These are phyloP conservation scores for Pteria penguin DNA, from an alignment of 2,888 invertebrate species.

Conservation along the genomic window DNA sequence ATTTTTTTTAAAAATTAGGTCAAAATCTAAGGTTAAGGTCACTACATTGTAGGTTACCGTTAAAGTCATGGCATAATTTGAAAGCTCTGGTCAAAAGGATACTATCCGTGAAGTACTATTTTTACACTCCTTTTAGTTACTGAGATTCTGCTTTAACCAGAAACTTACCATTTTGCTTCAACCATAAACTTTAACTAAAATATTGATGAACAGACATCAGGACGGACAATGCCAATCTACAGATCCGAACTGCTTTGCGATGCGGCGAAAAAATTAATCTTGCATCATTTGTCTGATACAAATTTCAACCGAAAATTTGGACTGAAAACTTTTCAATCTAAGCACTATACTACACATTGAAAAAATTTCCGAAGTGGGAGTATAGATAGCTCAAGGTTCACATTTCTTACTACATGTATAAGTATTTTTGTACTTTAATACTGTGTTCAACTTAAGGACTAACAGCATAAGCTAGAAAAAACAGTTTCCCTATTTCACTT, in stretches of 20 bases:
- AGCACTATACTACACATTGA: too few relatives aligned
- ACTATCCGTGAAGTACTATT: background rate
- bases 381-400: too few relatives aligned
- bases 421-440: too few relatives aligned
- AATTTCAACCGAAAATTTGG: too few relatives aligned
- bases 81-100: background rate
- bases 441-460: too few relatives aligned
- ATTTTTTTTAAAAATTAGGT: background rate
- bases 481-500: too few relatives aligned
- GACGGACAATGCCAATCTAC: background rate
- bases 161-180: background rate
- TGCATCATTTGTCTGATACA: too few relatives aligned
- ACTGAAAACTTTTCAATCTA: too few relatives aligned
- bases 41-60: background rate
- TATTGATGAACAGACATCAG: background rate
- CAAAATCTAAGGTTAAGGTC: background rate
- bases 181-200: background rate
- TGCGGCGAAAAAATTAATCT: background rate
- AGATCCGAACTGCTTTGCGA: background rate
- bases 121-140: background rate
- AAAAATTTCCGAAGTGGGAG: too few relatives aligned
- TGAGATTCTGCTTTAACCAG: background rate
- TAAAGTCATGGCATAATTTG: background rate
- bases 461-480: too few relatives aligned
- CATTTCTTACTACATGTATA: too few relatives aligned